phyloP scores from a whole-genome alignment of 2,888 invertebrate species.

The Tupiocoris notatus region DNA sequence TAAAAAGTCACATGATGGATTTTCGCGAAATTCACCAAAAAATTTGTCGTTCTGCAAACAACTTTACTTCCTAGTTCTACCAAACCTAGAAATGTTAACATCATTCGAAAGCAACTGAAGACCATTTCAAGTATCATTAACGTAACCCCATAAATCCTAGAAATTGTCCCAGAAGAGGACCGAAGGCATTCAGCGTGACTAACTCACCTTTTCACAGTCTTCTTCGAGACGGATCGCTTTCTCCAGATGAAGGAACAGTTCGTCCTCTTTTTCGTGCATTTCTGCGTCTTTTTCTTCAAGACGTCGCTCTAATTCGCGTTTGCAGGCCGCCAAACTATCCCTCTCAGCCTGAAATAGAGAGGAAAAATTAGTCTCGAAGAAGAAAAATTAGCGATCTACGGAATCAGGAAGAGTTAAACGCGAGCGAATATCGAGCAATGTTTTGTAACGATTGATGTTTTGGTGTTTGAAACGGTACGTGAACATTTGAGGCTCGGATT shows the following conservation, averaged over 20 bases:
- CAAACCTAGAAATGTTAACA: no score
- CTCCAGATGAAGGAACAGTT: conserved; percentile 62
- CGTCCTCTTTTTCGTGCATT: conserved; percentile 62
- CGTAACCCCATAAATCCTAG: no score
- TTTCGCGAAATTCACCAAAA: no score
- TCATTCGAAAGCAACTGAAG: no score
- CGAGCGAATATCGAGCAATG: not conserved
- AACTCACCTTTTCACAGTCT: conserved; percentile 58
- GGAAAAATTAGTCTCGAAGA: not conserved
- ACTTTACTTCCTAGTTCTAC: no score
- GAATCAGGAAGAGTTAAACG: no score
- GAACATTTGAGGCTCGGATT: no score
- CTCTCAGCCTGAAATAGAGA: conserved; percentile 57
- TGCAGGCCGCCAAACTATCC: conserved; percentile 59
- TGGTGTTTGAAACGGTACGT: no score
- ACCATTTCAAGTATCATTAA: no score
- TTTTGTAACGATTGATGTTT: not conserved
- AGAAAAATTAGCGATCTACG: not conserved
- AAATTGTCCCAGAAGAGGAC: no score
- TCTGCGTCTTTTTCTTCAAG: conserved; percentile 61
- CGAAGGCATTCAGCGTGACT: not conserved
- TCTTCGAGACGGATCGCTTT: conserved; percentile 62
- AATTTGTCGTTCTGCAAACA: no score
- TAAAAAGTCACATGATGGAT: no score
- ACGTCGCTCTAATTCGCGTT: conserved; percentile 57